Conservation (phyloP, 2,797 vertebrate genomes). For the Moxostoma hubbsi region DNA sequence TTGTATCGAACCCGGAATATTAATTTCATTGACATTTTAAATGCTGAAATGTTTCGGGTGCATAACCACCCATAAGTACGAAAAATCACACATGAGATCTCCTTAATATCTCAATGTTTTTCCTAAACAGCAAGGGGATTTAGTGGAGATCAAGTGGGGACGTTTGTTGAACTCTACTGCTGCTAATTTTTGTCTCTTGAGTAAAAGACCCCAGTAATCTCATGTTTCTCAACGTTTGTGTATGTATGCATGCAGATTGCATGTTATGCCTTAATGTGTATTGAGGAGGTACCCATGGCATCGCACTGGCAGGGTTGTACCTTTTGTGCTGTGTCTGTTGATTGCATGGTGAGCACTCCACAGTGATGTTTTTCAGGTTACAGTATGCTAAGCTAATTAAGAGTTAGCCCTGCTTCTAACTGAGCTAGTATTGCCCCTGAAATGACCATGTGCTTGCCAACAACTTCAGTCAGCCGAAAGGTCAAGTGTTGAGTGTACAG, state of each 20-base stretch:
- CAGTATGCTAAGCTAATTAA: slow-evolving; percentile 45
- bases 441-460: background rate
- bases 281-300: slow-evolving; percentile 31
- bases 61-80: background rate
- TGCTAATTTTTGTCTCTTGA: background rate
- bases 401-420: slow-evolving; percentile 20
- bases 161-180: no score
- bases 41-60: background rate
- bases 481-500: slow-evolving; percentile 16
- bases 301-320: slow-evolving; percentile 35
- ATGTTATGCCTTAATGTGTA: background rate
- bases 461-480: background rate
- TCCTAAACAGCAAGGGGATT: background rate
- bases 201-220: no score
- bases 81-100: background rate
- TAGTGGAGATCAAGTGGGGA: background rate
- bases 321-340: slow-evolving; percentile 37
- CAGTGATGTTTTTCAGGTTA: slow-evolving; percentile 18
- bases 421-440: background rate
- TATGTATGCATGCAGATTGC: background rate
- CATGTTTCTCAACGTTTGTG: background rate
- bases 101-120: background rate
- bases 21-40: background rate
- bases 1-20: no score
- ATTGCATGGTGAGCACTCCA: slow-evolving; percentile 12